Percentiles rank a stretch among this genome's conserved stretches.
Evolutionary conservation across 2,113 vertebrate species (phyloP).

Genomic region (Galbula dea): DNA sequence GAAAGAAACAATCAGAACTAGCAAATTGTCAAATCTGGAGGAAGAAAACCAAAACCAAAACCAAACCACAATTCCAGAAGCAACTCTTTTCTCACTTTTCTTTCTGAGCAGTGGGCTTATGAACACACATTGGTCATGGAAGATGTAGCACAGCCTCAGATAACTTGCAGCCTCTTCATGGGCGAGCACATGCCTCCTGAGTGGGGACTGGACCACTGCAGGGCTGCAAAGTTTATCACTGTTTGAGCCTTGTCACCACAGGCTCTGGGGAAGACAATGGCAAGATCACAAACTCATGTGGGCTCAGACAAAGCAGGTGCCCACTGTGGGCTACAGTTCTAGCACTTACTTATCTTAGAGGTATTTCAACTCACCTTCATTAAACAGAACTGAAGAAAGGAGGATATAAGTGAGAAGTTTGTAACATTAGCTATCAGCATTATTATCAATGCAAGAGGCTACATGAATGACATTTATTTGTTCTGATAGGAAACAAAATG

Average conservation of each 20-base stretch:
- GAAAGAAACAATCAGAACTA: background rate
- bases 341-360: background rate
- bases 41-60: background rate
- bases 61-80: too few species aligned
- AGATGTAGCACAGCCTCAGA: background rate
- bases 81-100: background rate
- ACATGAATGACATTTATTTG: background rate
- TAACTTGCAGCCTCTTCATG: background rate
- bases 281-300: background rate
- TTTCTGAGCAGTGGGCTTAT: background rate
- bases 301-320: background rate
- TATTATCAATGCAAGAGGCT: background rate
- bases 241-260: background rate
- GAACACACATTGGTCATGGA: background rate
- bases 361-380: background rate
- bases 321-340: background rate
- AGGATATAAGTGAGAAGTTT: background rate
- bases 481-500: background rate
- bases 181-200: background rate
- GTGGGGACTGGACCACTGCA: background rate
- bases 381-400: background rate
- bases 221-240: background rate
- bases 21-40: background rate
- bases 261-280: background rate
- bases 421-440: background rate